Base-by-base conservation (phyloP, 2,113 vertebrate species). In the Trinectes maculatus region DNA sequence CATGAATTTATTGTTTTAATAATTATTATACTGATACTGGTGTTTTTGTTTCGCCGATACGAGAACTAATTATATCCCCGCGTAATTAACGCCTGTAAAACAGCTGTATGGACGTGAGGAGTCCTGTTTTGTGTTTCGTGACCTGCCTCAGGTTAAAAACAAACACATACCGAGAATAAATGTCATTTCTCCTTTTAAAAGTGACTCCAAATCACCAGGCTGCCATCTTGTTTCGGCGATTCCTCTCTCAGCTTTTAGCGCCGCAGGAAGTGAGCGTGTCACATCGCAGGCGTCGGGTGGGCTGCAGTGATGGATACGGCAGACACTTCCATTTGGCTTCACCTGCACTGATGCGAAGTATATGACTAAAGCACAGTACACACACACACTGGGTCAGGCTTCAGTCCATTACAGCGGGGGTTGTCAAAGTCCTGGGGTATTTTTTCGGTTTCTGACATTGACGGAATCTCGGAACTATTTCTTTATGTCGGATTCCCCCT, bases 271-370 rank as follows among this genome's bases (percentile, higher is more conserved):
- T 13, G 11, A 37, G 31, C 21, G 43, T 55, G 66, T 71, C 66
- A 39, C 56, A 54, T 62, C 39, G 21, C 3, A 10, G 16, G 24
- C 51, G 63, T 62, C 29, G 21, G 53, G 28, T 70, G 40, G 53
- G 58, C 33, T 48, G 53, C 71, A 60, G 55, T 70, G 64, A 69
- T 34, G 34, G 43, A 70, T 62, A 40, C 42, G 43, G 36, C 19
- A 57, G 55, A 64, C 75, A 51, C 46, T 53, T 53, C 31, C 11
- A 34, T 63, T 79, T 71, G 52, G 60, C 59, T 79, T 72, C 57
- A 51, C 66, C 25, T 31, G 53, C 48, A 25, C 54, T 62, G 72
- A 76, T 75, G 47, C 64, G 48, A 72, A 71, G 58, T 42, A 42
- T 55, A 55, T 55, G 66, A 71, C 52, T 71, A 49, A 26, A 24